Evolutionary conservation across 2,888 invertebrate species (phyloP), one percentile per base, ranked within the genome.

Genomic region (Altica lythri): DNA sequence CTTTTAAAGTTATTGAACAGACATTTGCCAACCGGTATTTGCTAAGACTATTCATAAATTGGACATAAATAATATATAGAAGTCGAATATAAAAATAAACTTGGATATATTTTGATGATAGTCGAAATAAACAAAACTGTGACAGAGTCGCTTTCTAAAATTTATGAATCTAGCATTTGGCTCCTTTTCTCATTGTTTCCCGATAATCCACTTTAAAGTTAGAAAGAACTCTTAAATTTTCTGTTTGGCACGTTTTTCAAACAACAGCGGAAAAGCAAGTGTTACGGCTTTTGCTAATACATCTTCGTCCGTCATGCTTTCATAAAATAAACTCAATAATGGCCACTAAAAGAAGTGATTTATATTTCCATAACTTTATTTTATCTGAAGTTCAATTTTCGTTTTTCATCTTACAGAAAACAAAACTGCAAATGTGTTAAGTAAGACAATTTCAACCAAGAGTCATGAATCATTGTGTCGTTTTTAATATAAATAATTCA

Each of bases 271-370:
- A 37, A 27, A 35, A 47, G 37, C 37, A 47, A 47, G 37, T 37
- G 47, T 47, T 47, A 37, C 35, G 27, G 22, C 13, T 17, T 45
- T 32, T 45, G n/a, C 22, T 46, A 46, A 46, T 47, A 37, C 47
- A 47, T 47, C 47, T 37, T 37, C 47, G 25, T 47, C 47, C 47
- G 37, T 47, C 47, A 47, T 47, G 37, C 12, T 29, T 45, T 30
- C 19, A 32, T 45, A 12, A 18, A 34, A 10, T 30, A 47, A 47
- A 47, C 27, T 47, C 37, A 37, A 47, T 47, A 47, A 37, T 47
- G 17, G 16, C 17, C 27, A 8, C 10, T 6, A 10, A 37, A 35
- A 27, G 17, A 47, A 17, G 22, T 47, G 47, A 47, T 47, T 47
- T 47, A 47, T 47, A 47, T 37, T 35, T 37, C 37, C 37, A 16